These are phyloP conservation scores for Lophotis ruficrista DNA, from an alignment of 2,113 vertebrate genomes.

Conservation along the genomic window DNA sequence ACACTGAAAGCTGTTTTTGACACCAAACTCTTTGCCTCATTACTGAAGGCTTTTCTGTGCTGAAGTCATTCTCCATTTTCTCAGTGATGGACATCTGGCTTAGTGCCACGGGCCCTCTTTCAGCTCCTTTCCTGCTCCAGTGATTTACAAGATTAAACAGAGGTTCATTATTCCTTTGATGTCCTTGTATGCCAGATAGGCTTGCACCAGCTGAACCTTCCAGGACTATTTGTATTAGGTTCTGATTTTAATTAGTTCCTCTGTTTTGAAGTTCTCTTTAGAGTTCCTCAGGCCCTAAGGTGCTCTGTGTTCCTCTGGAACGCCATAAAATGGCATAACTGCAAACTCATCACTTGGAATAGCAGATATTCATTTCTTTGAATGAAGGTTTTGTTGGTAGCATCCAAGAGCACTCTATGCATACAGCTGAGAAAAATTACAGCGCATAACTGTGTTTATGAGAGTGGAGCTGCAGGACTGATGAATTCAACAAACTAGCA, in stretches of 20 bases:
- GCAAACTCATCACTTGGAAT: not conserved
- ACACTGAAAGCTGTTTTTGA: slow-evolving; percentile 17
- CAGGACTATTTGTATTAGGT: not conserved
- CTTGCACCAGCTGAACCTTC: slow-evolving; percentile 10
- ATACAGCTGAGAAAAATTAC: not conserved
- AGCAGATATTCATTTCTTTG: not conserved
- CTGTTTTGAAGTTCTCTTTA: not conserved
- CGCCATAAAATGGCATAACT: not conserved
- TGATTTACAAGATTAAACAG: slow-evolving; percentile 61
- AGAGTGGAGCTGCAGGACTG: not conserved
- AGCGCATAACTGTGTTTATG: not conserved
- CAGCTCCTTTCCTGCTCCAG: slow-evolving; percentile 44
- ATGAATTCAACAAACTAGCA: not conserved
- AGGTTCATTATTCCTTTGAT: slow-evolving; percentile 58
- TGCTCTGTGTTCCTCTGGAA: not conserved
- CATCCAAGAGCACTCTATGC: not conserved
- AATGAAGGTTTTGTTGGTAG: not conserved
- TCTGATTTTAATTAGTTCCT: slow-evolving; percentile 50
- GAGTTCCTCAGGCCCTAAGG: not conserved
- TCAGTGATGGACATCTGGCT: slow-evolving; percentile 29
- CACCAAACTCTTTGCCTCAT: not conserved
- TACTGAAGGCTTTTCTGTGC: slow-evolving; percentile 7
- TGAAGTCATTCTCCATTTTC: slow-evolving; percentile 27
- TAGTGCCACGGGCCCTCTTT: not conserved
- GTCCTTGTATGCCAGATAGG: slow-evolving; percentile 19